A percentile compares a stretch with the other conserved stretches of the same genome.
These are phyloP conservation scores for Rhinella marina DNA, from an alignment of 2,797 vertebrate species.

Conservation along the genomic window DNA sequence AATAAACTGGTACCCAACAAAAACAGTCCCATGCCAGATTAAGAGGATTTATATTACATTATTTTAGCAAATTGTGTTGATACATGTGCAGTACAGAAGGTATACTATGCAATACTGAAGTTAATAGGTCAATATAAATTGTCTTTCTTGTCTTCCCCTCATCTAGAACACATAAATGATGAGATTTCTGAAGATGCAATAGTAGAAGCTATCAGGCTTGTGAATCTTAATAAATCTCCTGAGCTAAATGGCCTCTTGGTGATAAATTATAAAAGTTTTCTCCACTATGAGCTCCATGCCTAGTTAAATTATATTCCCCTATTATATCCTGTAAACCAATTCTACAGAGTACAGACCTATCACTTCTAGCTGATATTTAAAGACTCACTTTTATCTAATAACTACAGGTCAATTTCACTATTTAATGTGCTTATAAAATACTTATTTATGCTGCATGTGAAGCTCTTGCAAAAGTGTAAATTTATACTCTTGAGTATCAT, in stretches of 20 bases:
- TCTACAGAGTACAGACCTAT: neutral
- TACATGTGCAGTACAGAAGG: neutral
- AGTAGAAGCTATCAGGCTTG: constrained; percentile 4
- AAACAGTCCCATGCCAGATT: no score
- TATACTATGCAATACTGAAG: neutral
- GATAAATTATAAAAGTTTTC: constrained; percentile 34
- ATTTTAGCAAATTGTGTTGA: neutral
- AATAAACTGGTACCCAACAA: neutral
- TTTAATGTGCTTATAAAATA: constrained; percentile 12
- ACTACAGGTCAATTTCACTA: neutral
- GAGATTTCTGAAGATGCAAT: constrained; percentile 16
- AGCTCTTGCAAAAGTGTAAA: neutral
- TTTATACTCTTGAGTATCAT: neutral
- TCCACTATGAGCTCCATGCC: constrained; percentile 6
- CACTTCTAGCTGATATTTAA: neutral
- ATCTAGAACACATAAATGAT: constrained; percentile 20
- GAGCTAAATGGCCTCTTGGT: constrained; percentile 17
- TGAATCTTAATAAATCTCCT: constrained; percentile 29
- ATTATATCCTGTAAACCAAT: constrained; percentile 11
- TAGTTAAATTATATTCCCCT: constrained; percentile 25
- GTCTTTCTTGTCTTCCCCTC: neutral
- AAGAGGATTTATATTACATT: neutral
- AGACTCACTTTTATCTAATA: constrained; percentile 9
- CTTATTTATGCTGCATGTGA: neutral
- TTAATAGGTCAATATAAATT: constrained; percentile 17